phyloP scores from a whole-genome alignment of 92 coral and sea anemone genomes.

The Paragorgia papillata region DNA sequence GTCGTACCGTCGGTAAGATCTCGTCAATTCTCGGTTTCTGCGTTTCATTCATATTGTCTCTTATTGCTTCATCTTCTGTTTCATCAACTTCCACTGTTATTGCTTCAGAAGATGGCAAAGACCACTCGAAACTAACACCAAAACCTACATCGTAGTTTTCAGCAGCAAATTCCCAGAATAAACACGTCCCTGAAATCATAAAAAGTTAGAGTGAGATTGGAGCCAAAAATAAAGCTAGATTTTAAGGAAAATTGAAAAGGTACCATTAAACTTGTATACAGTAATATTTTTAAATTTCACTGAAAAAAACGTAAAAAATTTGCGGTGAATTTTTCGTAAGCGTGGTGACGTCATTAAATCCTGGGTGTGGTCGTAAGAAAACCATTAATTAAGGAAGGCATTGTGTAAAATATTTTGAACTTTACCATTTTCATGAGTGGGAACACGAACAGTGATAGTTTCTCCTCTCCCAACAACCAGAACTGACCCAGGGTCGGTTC shows the following conservation, averaged over 20 bases:
- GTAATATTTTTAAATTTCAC: too few relatives aligned
- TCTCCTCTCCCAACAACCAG: constrained; percentile 99
- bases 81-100: constrained; percentile 91
- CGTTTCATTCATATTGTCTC: constrained; percentile 61
- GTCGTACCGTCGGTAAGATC: constrained; percentile 90
- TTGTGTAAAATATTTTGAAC: too few relatives aligned
- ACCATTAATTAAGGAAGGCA: too few relatives aligned
- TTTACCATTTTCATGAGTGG: constrained; percentile 99
- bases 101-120: constrained; percentile 80
- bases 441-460: constrained; percentile 99
- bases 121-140: constrained; percentile 98
- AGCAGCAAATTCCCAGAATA: constrained; percentile 99
- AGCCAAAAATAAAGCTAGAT: too few relatives aligned
- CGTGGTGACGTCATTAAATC: too few relatives aligned
- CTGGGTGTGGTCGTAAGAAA: too few relatives aligned
- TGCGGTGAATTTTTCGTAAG: too few relatives aligned
- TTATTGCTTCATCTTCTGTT: constrained; percentile 64
- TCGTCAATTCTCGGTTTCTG: constrained; percentile 84
- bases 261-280: too few relatives aligned
- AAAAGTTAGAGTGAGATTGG: too few relatives aligned
- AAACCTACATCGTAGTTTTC: constrained; percentile 94
- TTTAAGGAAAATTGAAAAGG: too few relatives aligned
- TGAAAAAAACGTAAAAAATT: too few relatives aligned
- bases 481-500: constrained; percentile 97
- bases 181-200: constrained; percentile 72